Evolutionary conservation across 37 sponge, comb jelly and placozoan species (phyloP).

Genomic region (Aplysina aerophoba): DNA sequence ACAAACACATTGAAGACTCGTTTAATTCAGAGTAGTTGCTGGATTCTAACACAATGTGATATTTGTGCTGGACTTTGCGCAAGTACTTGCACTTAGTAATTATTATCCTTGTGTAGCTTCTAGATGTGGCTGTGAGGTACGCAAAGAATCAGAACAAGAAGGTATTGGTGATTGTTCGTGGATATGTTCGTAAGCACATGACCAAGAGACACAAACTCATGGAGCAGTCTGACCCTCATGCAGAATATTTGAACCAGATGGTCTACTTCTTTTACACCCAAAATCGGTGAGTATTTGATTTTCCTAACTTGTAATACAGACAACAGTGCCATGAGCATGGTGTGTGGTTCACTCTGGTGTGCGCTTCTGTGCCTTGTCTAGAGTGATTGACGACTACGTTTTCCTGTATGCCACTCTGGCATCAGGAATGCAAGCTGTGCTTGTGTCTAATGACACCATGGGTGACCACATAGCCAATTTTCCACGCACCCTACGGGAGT

Average conservation of each 20-base stretch:
- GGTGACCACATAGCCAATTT: neutral
- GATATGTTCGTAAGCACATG: conserved; percentile 10
- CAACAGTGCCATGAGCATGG: neutral
- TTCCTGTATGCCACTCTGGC: conserved; percentile 20
- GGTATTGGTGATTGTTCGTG: conserved; percentile 18
- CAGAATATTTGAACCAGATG: neutral
- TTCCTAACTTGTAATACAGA: too few species aligned
- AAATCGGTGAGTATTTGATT: neutral
- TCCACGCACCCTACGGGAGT: neutral
- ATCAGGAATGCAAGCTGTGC: neutral
- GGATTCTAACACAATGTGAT: too few species aligned
- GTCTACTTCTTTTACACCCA: neutral
- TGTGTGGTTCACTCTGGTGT: neutral
- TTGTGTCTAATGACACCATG: conserved; percentile 8
- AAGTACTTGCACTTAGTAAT: too few species aligned
- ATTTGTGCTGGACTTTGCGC: too few species aligned
- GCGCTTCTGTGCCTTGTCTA: neutral
- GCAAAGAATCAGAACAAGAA: conserved; percentile 8
- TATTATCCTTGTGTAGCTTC: neutral
- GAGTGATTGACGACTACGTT: neutral
- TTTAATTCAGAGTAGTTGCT: neutral
- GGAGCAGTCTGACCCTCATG: too few species aligned
- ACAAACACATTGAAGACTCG: neutral
- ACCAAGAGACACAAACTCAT: too few species aligned
- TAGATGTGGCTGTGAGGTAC: neutral